Evolutionary conservation across 1,140 invertebrate genomes (phyloP).

Genomic region (Dreissena polymorpha): DNA sequence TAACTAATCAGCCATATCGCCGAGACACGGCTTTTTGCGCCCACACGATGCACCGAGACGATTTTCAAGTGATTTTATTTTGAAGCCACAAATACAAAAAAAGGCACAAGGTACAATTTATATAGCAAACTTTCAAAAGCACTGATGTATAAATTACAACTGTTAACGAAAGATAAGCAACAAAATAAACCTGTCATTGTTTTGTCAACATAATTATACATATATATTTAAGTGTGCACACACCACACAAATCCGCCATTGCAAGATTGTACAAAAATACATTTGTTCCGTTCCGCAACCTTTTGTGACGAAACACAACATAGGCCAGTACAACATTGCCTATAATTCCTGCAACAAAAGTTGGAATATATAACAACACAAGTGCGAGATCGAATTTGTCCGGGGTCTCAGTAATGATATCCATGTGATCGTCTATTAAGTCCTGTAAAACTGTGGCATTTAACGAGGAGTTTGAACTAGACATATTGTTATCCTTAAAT

Average conservation of each 20-base stretch:
- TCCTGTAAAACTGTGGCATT: conserved; percentile 19
- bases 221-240: conserved; percentile 16
- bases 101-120: too few relatives aligned
- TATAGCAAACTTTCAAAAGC: too few relatives aligned
- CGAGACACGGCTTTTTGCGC: too few relatives aligned
- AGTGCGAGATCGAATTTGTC: conserved; percentile 26
- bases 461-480: conserved; percentile 21
- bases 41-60: too few relatives aligned
- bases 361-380: conserved; percentile 52
- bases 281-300: conserved; percentile 62
- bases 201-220: too few relatives aligned
- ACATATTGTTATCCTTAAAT: not conserved
- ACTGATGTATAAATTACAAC: too few relatives aligned
- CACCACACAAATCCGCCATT: conserved; percentile 63
- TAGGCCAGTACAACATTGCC: conserved; percentile 58
- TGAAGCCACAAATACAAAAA: too few relatives aligned
- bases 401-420: not conserved
- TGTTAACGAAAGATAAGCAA: too few relatives aligned
- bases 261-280: conserved; percentile 65
- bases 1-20: too few relatives aligned
- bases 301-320: conserved; percentile 48
- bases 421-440: not conserved
- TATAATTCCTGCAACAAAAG: conserved; percentile 58
- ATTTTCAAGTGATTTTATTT: too few relatives aligned
- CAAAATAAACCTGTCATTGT: too few relatives aligned